phyloP scores from a whole-genome alignment of 2,797 vertebrate species.

The Liasis olivaceus region DNA sequence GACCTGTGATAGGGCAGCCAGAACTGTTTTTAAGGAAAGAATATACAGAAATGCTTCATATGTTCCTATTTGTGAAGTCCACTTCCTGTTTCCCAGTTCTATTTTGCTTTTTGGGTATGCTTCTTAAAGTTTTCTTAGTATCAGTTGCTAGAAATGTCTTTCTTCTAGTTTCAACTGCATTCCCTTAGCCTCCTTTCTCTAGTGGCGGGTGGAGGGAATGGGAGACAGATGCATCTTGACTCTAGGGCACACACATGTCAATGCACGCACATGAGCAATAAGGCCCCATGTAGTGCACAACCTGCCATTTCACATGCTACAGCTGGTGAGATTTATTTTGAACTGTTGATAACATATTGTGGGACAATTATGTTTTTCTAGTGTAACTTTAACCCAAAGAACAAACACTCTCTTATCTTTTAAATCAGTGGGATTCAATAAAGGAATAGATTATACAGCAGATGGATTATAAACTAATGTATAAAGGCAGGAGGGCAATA shows the following conservation, averaged over 20 bases:
- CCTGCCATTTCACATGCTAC: constrained; percentile 24
- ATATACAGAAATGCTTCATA: not conserved
- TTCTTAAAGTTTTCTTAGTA: not conserved
- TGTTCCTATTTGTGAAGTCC: not conserved
- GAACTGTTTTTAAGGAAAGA: not conserved
- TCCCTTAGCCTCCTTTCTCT: not conserved
- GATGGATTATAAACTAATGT: constrained; percentile 4
- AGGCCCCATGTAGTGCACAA: constrained; percentile 14
- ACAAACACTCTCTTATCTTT: constrained; percentile 7
- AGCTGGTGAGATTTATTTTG: constrained; percentile 30
- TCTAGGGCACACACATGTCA: constrained; percentile 5
- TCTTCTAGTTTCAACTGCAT: not conserved
- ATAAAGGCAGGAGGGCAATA: not conserved
- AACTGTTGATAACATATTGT: constrained; percentile 27
- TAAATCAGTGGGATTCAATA: constrained; percentile 11
- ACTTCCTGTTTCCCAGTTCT: not conserved
- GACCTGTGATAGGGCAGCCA: not conserved
- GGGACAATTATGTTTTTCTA: constrained; percentile 21
- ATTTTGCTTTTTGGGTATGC: not conserved
- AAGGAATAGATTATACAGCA: not conserved
- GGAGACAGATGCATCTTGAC: constrained; percentile 25
- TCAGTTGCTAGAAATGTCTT: not conserved
- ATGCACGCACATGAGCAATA: constrained; percentile 3
- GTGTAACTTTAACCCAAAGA: constrained; percentile 22
- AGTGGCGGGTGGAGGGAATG: not conserved